These are phyloP conservation scores for Neopelma chrysocephalum DNA, from an alignment of 2,797 vertebrate genomes.

Conservation along the genomic window DNA sequence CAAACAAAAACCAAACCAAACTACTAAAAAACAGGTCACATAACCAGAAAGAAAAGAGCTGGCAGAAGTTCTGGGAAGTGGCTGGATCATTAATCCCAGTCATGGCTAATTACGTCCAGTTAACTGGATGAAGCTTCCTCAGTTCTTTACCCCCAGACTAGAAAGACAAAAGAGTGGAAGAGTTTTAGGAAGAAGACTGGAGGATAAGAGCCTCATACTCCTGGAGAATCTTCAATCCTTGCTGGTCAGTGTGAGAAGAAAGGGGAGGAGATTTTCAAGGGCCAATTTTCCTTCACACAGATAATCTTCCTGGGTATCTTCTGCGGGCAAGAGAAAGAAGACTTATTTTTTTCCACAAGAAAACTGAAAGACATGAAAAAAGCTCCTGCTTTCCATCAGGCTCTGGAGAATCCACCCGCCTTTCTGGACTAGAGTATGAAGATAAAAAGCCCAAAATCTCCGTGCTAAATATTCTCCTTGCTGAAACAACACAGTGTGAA, in stretches of 20 bases:
- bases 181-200: neutral
- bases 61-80: neutral
- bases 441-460: neutral
- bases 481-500: neutral
- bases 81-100: neutral
- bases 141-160: neutral
- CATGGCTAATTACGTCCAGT: neutral
- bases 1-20: neutral
- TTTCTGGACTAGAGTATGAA: neutral
- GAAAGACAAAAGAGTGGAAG: neutral
- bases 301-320: neutral
- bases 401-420: neutral
- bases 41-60: neutral
- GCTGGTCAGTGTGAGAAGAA: neutral
- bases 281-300: neutral
- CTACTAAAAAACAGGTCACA: rapidly evolving
- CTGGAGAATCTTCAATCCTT: neutral
- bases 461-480: neutral
- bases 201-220: neutral
- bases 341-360: neutral
- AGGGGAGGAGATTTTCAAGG: neutral
- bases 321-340: neutral
- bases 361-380: neutral
- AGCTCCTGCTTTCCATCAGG: neutral
- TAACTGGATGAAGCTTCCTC: neutral